Conservation (phyloP, 2,113 vertebrate genomes). For the Trinectes maculatus region DNA sequence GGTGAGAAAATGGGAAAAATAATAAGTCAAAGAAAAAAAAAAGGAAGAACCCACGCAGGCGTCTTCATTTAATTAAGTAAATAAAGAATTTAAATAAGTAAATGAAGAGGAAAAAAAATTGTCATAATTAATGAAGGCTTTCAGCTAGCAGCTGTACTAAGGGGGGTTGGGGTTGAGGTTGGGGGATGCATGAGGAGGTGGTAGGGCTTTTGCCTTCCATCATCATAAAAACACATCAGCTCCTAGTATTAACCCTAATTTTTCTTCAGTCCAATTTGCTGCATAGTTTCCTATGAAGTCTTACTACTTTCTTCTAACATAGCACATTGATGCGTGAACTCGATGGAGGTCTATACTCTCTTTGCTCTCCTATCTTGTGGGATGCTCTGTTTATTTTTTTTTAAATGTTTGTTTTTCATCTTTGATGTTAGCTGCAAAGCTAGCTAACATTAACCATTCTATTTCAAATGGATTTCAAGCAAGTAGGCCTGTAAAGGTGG, state of each 20-base stretch:
- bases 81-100: slow-evolving; percentile 81
- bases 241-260: slow-evolving; percentile 70
- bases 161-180: slow-evolving; percentile 11
- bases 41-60: slow-evolving; percentile 74
- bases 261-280: slow-evolving; percentile 67
- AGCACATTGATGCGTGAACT: slow-evolving; percentile 57
- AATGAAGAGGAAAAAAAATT: slow-evolving; percentile 79
- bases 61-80: slow-evolving; percentile 81
- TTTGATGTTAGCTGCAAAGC: slow-evolving; percentile 91
- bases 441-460: slow-evolving; percentile 79
- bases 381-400: slow-evolving; percentile 27
- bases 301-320: slow-evolving; percentile 66
- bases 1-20: slow-evolving; percentile 64
- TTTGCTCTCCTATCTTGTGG: slow-evolving; percentile 35
- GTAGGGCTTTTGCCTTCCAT: slow-evolving; percentile 60
- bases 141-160: slow-evolving; percentile 80
- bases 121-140: slow-evolving; percentile 78
- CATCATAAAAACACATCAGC: slow-evolving; percentile 74
- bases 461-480: slow-evolving; percentile 48
- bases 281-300: too few relatives aligned
- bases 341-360: slow-evolving; percentile 53
- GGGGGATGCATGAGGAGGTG: not conserved
- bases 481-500: slow-evolving; percentile 54
- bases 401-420: slow-evolving; percentile 86
- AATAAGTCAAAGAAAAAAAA: slow-evolving; percentile 65